A percentile compares a stretch with the other conserved stretches of the same genome.
Evolutionary conservation across 2,888 invertebrate genomes (phyloP).

Genomic region (Anthophora plumipes): DNA sequence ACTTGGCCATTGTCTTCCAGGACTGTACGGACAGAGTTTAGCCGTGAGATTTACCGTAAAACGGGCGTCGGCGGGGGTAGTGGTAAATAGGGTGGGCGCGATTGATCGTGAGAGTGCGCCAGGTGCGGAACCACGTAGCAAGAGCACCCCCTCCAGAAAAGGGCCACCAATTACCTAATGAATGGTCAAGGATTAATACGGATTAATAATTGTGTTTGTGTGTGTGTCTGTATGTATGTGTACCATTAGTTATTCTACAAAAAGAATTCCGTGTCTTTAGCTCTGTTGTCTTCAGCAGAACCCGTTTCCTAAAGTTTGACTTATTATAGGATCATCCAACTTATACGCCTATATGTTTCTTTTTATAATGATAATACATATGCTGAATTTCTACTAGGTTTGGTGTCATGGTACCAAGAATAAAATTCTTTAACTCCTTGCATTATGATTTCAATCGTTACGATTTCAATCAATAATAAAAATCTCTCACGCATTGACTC

Average conservation of each 20-base stretch:
- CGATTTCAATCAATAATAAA: too few species aligned
- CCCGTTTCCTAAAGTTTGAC: too few species aligned
- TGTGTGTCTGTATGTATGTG: too few species aligned
- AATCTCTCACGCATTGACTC: too few species aligned
- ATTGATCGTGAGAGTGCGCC: conserved; percentile 69
- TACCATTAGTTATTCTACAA: conserved; percentile 41
- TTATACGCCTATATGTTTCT: too few species aligned
- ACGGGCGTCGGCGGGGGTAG: neutral
- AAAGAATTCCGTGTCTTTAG: conserved; percentile 14
- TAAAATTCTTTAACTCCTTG: too few species aligned
- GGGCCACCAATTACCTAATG: conserved; percentile 63
- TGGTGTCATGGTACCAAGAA: too few species aligned
- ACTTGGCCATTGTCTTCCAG: conserved; percentile 63
- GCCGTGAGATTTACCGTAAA: conserved; percentile 67
- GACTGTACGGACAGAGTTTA: conserved; percentile 51
- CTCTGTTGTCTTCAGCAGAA: too few species aligned
- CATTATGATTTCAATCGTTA: too few species aligned
- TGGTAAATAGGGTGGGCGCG: conserved; percentile 20
- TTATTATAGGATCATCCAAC: too few species aligned
- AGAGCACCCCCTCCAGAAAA: conserved; percentile 31
- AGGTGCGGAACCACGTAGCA: conserved; percentile 65
- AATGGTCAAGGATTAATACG: conserved; percentile 69
- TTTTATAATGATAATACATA: too few species aligned
- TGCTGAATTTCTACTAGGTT: too few species aligned
- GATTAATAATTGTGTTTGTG: conserved; percentile 61